Evolutionary conservation across 2,113 vertebrate species (phyloP).

Genomic region (Anolis carolinensis): DNA sequence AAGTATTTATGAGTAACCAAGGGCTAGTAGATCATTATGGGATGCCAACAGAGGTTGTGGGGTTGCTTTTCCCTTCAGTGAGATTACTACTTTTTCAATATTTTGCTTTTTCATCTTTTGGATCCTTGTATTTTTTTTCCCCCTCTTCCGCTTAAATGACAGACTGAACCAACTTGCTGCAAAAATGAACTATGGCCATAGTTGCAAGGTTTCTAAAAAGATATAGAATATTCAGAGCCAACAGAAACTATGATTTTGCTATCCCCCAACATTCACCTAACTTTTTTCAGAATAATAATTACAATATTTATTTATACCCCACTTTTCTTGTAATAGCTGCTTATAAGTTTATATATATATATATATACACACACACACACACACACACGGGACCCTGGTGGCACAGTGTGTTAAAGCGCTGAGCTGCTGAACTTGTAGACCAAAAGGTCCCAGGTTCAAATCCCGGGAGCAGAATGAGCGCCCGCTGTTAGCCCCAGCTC

Average conservation of each 20-base stretch:
- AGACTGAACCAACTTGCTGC: not conserved
- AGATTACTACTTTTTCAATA: not conserved
- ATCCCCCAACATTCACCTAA: not conserved
- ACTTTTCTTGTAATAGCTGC: too few species aligned
- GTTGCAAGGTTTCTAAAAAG: not conserved
- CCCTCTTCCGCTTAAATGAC: not conserved
- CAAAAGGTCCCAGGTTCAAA: too few species aligned
- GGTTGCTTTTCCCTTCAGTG: not conserved
- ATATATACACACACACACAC: too few species aligned
- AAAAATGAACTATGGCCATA: not conserved
- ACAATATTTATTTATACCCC: too few species aligned
- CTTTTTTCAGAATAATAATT: too few species aligned
- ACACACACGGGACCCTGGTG: too few species aligned
- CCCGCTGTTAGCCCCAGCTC: too few species aligned
- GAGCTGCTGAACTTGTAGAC: too few species aligned
- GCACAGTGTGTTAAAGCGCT: too few species aligned
- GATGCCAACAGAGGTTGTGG: not conserved
- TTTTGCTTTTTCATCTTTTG: not conserved
- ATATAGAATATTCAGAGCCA: not conserved
- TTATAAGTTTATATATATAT: too few species aligned
- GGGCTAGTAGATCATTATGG: not conserved
- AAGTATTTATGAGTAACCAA: constrained; percentile 52
- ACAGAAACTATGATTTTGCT: not conserved
- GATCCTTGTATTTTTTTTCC: not conserved
- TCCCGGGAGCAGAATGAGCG: too few species aligned